These are phyloP conservation scores for Coptodon rendalli DNA, from an alignment of 2,113 vertebrate species.

Conservation along the genomic window DNA sequence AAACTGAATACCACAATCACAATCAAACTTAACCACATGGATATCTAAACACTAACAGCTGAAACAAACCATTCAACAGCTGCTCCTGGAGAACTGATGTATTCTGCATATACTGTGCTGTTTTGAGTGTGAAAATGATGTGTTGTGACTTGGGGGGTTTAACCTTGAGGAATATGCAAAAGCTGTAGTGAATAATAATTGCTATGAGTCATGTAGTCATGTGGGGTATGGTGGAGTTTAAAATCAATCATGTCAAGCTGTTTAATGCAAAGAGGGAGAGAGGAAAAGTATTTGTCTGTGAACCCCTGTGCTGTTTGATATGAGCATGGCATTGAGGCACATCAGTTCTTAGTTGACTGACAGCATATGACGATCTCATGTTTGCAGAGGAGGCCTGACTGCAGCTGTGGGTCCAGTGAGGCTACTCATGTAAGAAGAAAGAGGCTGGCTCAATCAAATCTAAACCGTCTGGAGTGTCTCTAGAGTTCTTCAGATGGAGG, in stretches of 20 bases:
- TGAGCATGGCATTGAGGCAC: not conserved
- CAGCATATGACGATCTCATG: conserved; percentile 23
- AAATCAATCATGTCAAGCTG: not conserved
- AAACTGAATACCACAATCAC: not conserved
- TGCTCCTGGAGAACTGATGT: not conserved
- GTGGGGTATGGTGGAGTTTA: not conserved
- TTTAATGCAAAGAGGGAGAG: not conserved
- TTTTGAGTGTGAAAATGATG: not conserved
- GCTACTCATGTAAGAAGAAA: not conserved
- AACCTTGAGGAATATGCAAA: not conserved
- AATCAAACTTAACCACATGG: conserved; percentile 3
- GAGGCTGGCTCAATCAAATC: conserved; percentile 26
- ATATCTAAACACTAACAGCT: conserved; percentile 10
- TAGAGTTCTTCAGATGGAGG: not conserved
- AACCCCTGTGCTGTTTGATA: conserved; percentile 27
- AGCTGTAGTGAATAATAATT: not conserved
- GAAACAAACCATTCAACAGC: conserved; percentile 4
- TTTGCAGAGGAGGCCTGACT: conserved; percentile 20
- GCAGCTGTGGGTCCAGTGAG: not conserved
- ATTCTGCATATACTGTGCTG: not conserved
- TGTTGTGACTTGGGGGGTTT: not conserved
- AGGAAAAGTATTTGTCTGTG: not conserved
- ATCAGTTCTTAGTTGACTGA: conserved; percentile 12
- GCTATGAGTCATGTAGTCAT: not conserved
- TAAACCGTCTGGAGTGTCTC: not conserved